Evolutionary conservation across 2,113 vertebrate genomes (phyloP).

Genomic region (Toxotes chatareus): DNA sequence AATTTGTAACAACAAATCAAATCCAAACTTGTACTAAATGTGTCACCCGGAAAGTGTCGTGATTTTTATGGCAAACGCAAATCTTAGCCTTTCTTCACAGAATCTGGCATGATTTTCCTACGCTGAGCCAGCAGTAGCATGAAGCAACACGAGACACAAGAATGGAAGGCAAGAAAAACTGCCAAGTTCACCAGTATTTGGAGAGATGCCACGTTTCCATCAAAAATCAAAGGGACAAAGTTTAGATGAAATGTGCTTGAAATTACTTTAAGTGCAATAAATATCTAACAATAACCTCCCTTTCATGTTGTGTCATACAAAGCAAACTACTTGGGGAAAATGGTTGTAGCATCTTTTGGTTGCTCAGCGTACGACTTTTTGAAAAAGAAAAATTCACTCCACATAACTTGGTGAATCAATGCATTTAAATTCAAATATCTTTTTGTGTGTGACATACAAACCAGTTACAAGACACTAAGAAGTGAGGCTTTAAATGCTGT

Average conservation of each 20-base stretch:
- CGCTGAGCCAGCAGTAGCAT: constrained; percentile 1
- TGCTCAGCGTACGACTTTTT: too few species aligned
- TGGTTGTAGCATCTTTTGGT: neutral
- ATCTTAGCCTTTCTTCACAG: constrained; percentile 5
- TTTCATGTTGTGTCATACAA: neutral
- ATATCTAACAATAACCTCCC: neutral
- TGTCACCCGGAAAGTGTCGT: neutral
- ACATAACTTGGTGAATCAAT: too few species aligned
- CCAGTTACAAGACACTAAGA: neutral
- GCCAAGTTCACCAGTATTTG: constrained; percentile 4
- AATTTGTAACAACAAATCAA: constrained; percentile 2
- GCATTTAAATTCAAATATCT: too few species aligned
- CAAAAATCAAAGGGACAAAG: neutral
- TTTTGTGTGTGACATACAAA: too few species aligned
- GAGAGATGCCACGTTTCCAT: neutral
- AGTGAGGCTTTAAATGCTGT: too few species aligned
- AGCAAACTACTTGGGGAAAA: neutral
- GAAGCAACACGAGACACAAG: constrained; percentile 24
- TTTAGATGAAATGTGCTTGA: neutral
- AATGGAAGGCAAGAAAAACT: constrained; percentile 9
- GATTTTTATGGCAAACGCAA: neutral
- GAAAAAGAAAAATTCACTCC: too few species aligned
- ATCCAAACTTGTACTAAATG: constrained; percentile 24
- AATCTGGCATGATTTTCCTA: neutral
- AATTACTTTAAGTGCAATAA: neutral